phyloP scores from a whole-genome alignment of 2,888 invertebrate species.

The Bellardia bayeri region DNA sequence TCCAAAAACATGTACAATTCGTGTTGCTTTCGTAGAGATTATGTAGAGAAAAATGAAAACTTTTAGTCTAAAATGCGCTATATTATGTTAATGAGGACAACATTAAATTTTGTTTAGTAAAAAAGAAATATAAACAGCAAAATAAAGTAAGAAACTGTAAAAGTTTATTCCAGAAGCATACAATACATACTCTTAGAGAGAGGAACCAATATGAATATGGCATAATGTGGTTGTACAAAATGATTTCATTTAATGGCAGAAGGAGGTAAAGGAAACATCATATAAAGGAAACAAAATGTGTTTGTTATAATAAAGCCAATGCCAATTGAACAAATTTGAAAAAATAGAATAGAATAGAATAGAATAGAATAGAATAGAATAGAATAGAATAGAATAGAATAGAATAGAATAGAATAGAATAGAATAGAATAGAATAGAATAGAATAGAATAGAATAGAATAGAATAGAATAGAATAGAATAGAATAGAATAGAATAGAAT shows the following conservation, averaged over 20 bases:
- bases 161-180: background rate
- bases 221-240: constrained; percentile 40
- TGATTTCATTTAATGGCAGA: constrained; percentile 20
- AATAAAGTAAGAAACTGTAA: constrained; percentile 21
- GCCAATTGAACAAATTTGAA: no score
- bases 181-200: background rate
- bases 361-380: no score
- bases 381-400: no score
- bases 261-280: background rate
- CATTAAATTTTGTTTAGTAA: constrained; percentile 37
- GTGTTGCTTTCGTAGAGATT: constrained; percentile 21
- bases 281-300: constrained; percentile 8
- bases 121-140: constrained; percentile 30
- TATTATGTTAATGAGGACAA: constrained; percentile 66
- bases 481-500: no score
- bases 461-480: no score
- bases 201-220: constrained; percentile 54
- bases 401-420: no score
- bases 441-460: no score
- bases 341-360: no score
- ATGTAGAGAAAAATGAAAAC: constrained; percentile 36
- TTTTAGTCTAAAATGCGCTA: constrained; percentile 60
- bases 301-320: background rate
- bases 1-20: background rate
- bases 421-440: no score